These are phyloP conservation scores for Cariama cristata DNA, from an alignment of 2,113 vertebrate species.

Conservation along the genomic window DNA sequence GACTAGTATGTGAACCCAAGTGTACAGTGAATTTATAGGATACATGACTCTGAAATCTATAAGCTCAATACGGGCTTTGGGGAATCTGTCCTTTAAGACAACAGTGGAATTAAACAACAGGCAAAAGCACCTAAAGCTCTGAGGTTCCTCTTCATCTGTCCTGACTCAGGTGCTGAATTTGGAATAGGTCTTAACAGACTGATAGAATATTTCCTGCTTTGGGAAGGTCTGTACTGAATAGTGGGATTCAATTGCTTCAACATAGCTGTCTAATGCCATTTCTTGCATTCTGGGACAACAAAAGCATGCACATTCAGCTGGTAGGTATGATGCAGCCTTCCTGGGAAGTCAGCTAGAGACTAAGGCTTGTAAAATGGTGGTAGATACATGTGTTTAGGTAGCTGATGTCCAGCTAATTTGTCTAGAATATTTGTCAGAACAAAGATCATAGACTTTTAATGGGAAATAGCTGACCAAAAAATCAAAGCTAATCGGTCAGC, in stretches of 20 bases:
- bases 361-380: background rate
- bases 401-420: background rate
- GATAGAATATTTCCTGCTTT: background rate
- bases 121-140: background rate
- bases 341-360: background rate
- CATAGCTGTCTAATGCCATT: background rate
- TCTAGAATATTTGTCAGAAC: background rate
- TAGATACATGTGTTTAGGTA: rapidly evolving
- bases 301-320: rapidly evolving
- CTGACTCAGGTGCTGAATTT: background rate
- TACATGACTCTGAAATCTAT: background rate
- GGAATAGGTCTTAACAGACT: background rate
- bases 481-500: background rate
- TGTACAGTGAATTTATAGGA: background rate
- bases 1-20: constrained; percentile 28
- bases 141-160: background rate
- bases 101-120: background rate
- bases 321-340: background rate
- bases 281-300: background rate
- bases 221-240: background rate
- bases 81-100: background rate
- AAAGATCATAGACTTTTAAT: background rate
- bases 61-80: background rate
- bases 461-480: background rate
- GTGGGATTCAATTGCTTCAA: background rate